Evolutionary conservation across 2,888 invertebrate species (phyloP), one percentile per base, ranked within the genome.

Genomic region (Tetragnatha montana): DNA sequence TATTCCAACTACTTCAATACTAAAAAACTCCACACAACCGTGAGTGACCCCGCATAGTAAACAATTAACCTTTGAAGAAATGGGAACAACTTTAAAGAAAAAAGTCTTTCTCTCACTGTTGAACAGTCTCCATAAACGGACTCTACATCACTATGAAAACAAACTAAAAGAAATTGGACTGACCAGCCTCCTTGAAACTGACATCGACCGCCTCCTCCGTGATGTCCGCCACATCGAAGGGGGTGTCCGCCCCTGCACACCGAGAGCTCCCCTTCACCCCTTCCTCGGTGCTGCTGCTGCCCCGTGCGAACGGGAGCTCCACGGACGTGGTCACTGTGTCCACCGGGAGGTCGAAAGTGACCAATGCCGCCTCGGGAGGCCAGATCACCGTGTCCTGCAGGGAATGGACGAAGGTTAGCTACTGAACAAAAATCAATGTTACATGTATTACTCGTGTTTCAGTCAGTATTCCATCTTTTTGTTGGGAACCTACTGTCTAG

Each of bases 211-310:
- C 80, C 22, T 90, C 90, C 19, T 90, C 90, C 0, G 81, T 84
- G 81, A 90, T 90, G 21, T 90, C 90, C 6, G 87, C 90, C 60
- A 90, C 90, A 8, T 84, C 90, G 35, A 90, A 90, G 4, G 90
- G 90, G 0, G 90, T 90, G 71, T 90, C 90, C 6, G 87, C 83
- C 47, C 87, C 87, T 2, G 68, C 78, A n/a, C 81, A 86, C 17
- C 89, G 47, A 49, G 50, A 81, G 51, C 86, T 86, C 21, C 75
- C 69, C 19, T 47, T 83, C 14, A 14, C 21, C 6, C 21, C 60
- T n/a, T 80, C 87, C 17, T 80, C 90, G 12, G 74, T 71, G 19
- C 60, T 83, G 68, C 47, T 79, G n/a, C 70, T 81, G 19, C 83
- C 68, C 49, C 19, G 51, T 10, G 86, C 80, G 21, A 82, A 79